Conservation (phyloP, 2,797 vertebrate species). For the Champsocephalus esox region DNA sequence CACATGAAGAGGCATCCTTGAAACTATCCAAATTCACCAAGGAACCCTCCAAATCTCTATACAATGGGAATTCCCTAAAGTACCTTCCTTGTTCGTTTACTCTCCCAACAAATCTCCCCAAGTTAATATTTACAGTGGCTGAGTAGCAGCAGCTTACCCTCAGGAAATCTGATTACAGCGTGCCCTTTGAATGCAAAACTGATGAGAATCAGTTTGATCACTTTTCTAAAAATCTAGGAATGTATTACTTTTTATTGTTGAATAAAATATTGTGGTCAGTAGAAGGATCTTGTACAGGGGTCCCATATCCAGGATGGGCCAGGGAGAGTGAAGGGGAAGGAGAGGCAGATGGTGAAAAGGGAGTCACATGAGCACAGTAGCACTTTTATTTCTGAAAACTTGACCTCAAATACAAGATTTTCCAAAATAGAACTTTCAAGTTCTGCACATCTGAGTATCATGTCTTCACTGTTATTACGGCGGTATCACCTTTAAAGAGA, state of each 20-base stretch:
- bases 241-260: constrained; percentile 12
- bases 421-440: not conserved
- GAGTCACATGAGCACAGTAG: not conserved
- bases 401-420: constrained; percentile 13
- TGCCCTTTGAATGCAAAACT: constrained; percentile 7
- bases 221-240: constrained; percentile 8
- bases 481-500: not conserved
- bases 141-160: constrained; percentile 2
- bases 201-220: constrained; percentile 3
- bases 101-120: constrained; percentile 13
- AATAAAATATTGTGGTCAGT: constrained; percentile 1
- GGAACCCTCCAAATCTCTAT: constrained; percentile 25
- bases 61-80: constrained; percentile 37
- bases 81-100: constrained; percentile 6
- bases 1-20: constrained; percentile 27
- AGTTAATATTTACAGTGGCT: constrained; percentile 35
- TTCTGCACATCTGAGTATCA: not conserved
- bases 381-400: not conserved
- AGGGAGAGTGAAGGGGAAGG: not conserved
- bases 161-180: constrained; percentile 29
- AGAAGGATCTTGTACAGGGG: not conserved
- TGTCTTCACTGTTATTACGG: not conserved
- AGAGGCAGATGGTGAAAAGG: constrained; percentile 11
- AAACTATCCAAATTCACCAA: constrained; percentile 29
- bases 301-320: not conserved